phyloP scores from a whole-genome alignment of 2,888 invertebrate genomes.

The Dolichomitus sp. region DNA sequence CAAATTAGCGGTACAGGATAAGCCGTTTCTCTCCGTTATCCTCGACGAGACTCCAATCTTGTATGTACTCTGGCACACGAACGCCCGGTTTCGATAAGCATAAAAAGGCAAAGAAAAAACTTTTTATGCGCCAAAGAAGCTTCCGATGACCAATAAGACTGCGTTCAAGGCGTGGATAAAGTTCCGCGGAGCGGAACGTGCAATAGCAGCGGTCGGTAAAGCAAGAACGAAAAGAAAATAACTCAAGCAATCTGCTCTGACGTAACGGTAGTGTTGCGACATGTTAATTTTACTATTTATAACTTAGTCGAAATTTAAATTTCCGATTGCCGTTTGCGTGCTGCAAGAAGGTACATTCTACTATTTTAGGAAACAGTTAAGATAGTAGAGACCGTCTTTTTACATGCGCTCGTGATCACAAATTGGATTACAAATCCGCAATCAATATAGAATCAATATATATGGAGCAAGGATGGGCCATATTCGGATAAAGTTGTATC shows the following conservation, averaged over 20 bases:
- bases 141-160: conserved; percentile 51
- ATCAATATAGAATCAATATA: too few relatives aligned
- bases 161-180: conserved; percentile 40
- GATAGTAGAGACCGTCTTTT: too few relatives aligned
- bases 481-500: too few relatives aligned
- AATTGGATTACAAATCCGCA: too few relatives aligned
- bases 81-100: conserved; percentile 5
- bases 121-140: neutral
- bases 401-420: too few relatives aligned
- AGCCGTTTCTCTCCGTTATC: conserved; percentile 59
- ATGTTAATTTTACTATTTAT: conserved; percentile 19
- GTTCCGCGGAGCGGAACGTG: conserved; percentile 56
- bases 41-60: conserved; percentile 9
- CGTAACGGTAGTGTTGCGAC: conserved; percentile 47
- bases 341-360: too few relatives aligned
- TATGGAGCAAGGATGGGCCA: too few relatives aligned
- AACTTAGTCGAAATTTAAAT: too few relatives aligned
- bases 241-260: neutral
- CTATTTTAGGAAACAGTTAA: too few relatives aligned
- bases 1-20: conserved; percentile 62
- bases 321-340: too few relatives aligned
- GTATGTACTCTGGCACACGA: neutral
- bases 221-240: conserved; percentile 32
- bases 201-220: conserved; percentile 26
- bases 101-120: conserved; percentile 13